Percentiles rank a stretch among this genome's conserved stretches.
Evolutionary conservation across 2,797 vertebrate genomes (phyloP).

Genomic region (Pagetopsis macropterus): DNA sequence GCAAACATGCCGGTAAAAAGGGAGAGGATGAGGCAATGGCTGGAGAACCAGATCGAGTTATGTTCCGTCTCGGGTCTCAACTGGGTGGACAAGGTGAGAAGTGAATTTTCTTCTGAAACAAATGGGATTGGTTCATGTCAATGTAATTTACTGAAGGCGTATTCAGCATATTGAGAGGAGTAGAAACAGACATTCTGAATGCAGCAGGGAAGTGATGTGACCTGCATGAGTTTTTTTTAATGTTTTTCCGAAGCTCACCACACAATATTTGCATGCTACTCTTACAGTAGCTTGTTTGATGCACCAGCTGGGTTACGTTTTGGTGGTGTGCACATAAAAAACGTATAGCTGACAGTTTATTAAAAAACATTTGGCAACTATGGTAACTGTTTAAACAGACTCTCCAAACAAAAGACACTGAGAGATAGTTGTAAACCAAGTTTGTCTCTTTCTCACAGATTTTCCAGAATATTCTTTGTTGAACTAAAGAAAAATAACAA

Average conservation of each 20-base stretch:
- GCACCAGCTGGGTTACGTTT: background rate
- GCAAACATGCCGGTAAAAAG: slow-evolving; percentile 82
- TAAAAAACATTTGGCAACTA: background rate
- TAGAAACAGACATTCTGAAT: slow-evolving; percentile 8
- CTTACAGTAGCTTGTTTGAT: background rate
- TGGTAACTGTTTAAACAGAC: background rate
- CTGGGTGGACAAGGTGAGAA: slow-evolving; percentile 83
- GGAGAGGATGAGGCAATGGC: slow-evolving; percentile 86
- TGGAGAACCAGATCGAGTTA: slow-evolving; percentile 82
- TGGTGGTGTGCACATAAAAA: background rate
- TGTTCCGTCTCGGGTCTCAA: slow-evolving; percentile 68
- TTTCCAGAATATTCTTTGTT: background rate
- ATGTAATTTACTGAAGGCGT: background rate
- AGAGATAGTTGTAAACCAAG: background rate
- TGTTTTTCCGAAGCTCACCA: background rate
- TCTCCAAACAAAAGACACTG: background rate
- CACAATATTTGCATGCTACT: background rate
- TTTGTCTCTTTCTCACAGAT: background rate
- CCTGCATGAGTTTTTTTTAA: background rate
- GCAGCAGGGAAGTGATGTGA: background rate
- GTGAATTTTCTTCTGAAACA: background rate
- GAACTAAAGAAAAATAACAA: too few species aligned
- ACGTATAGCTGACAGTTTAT: too few species aligned
- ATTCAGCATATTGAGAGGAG: background rate
- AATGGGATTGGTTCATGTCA: background rate